Conservation (phyloP, 1,140 invertebrate genomes). For the Bombus confusus region DNA sequence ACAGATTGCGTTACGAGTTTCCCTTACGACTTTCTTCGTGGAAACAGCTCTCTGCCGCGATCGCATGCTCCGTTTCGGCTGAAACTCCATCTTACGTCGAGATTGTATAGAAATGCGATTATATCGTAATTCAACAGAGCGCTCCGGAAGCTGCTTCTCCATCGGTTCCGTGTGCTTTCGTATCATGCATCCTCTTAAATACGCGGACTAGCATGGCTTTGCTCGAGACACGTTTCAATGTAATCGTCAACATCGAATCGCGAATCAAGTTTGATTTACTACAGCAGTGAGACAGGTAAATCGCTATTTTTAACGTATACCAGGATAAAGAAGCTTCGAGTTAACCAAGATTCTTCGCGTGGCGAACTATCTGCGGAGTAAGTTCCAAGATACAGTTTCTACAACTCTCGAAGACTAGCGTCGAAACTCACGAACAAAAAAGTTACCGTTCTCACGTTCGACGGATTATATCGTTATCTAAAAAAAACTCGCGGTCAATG, state of each 20-base stretch:
- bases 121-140: not conserved
- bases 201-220: not conserved
- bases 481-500: not conserved
- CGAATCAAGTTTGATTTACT: not conserved
- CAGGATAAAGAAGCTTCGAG: not conserved
- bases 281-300: not conserved
- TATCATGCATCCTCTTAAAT: not conserved
- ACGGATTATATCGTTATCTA: not conserved
- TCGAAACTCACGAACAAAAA: not conserved
- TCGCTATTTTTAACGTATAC: not conserved
- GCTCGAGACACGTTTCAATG: not conserved
- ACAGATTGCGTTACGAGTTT: constrained; percentile 21
- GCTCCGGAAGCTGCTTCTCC: not conserved
- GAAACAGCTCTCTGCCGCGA: not conserved
- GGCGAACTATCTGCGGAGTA: not conserved
- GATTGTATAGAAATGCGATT: constrained; percentile 13
- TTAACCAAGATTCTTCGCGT: not conserved
- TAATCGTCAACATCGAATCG: not conserved
- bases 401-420: not conserved
- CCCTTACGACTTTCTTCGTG: constrained; percentile 42
- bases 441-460: not conserved
- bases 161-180: not conserved
- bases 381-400: not conserved
- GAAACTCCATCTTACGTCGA: not conserved
- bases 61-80: constrained; percentile 48